These are phyloP conservation scores for Melikaiella ostensackeni DNA, from an alignment of 2,888 invertebrate genomes.

Conservation along the genomic window DNA sequence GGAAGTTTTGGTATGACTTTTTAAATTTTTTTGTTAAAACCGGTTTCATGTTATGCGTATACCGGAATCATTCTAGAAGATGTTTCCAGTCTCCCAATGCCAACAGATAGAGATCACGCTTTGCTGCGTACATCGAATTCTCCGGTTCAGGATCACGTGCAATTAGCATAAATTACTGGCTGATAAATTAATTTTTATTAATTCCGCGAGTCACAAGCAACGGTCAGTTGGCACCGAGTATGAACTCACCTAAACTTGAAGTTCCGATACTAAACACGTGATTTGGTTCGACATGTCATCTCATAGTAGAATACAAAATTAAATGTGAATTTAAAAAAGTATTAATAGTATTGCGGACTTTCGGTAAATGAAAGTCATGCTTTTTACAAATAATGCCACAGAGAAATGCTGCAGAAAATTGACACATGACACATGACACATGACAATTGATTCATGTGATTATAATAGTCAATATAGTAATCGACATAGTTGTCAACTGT, in stretches of 20 bases:
- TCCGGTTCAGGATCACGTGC: constrained; percentile 21
- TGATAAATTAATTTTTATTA: constrained; percentile 31
- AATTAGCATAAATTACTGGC: constrained; percentile 27
- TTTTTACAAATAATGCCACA: no score
- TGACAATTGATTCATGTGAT: no score
- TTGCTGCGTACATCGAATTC: constrained; percentile 26
- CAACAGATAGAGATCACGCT: constrained; percentile 24
- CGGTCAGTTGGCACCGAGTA: constrained; percentile 5
- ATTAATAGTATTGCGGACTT: no score
- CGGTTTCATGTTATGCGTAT: constrained; percentile 6
- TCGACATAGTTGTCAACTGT: no score
- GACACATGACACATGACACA: no score
- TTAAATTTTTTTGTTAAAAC: constrained; percentile 16
- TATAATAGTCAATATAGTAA: no score
- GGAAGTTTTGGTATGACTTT: constrained; percentile 23
- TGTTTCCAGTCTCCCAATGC: constrained; percentile 36
- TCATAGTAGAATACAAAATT: background rate
- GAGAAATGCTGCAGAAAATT: no score
- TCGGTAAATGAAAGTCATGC: no score
- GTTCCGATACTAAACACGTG: background rate
- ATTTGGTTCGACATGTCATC: background rate
- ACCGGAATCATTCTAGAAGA: constrained; percentile 31
- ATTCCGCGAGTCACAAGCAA: constrained; percentile 6
- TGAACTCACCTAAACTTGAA: constrained; percentile 22
- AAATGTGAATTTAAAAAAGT: no score